Conservation (phyloP, 2,797 vertebrate species). For the Brotula barbata region DNA sequence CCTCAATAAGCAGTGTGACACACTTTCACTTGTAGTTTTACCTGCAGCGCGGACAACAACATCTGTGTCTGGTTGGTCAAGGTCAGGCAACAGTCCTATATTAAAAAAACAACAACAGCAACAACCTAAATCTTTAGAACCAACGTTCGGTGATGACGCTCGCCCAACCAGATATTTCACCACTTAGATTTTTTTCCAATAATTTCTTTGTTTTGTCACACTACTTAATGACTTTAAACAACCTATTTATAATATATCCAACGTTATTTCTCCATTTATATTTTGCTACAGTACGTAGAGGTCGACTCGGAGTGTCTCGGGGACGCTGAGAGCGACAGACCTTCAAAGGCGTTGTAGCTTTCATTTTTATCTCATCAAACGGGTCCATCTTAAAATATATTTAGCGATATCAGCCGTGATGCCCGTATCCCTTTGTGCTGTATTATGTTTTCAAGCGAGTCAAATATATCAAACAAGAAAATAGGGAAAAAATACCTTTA, state of each 20-base stretch:
- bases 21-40: no score
- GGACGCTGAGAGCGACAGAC: no score
- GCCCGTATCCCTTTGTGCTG: conserved; percentile 32
- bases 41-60: conserved; percentile 25
- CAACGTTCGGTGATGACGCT: no score
- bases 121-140: no score
- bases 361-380: conserved; percentile 53
- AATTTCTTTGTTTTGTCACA: no score
- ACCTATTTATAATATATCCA: conserved; percentile 50
- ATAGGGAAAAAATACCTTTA: conserved; percentile 34
- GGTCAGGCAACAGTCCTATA: conserved; percentile 4
- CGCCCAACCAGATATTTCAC: no score
- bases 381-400: conserved; percentile 35
- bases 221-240: conserved; percentile 53
- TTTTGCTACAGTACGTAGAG: no score
- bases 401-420: conserved; percentile 20
- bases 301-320: no score
- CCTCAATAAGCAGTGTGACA: no score
- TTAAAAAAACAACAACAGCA: conserved; percentile 10
- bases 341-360: no score
- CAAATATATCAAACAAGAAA: conserved; percentile 33
- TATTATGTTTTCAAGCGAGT: conserved; percentile 35
- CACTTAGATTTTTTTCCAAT: conserved; percentile 44
- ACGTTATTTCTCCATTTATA: no score
- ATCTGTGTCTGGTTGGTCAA: conserved; percentile 19